Percentiles rank a stretch among this genome's conserved stretches.
phyloP scores from a whole-genome alignment of 23 tunicate species.

The Aplidium turbinatum region DNA sequence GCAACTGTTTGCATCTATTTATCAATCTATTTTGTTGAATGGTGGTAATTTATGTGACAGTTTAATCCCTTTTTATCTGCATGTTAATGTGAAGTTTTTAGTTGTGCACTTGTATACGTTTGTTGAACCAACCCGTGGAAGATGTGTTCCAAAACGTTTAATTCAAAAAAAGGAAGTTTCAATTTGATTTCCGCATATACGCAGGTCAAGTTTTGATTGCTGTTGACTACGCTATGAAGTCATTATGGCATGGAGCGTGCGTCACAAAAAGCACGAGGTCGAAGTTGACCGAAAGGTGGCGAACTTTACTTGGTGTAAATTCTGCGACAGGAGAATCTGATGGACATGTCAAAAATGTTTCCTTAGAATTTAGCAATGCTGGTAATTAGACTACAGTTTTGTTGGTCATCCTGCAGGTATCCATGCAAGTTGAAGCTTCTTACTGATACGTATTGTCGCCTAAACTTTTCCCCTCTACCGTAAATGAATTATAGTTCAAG shows the following conservation, averaged over 20 bases:
- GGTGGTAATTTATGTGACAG: too few species aligned
- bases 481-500: too few species aligned
- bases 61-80: too few species aligned
- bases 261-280: conserved; percentile 51
- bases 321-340: conserved; percentile 56
- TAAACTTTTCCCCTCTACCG: too few species aligned
- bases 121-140: too few species aligned
- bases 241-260: conserved; percentile 82
- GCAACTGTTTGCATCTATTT: neutral
- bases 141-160: too few species aligned
- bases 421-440: too few species aligned
- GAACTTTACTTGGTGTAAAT: conserved; percentile 56
- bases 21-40: too few species aligned
- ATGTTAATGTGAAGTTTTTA: neutral
- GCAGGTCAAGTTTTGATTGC: conserved; percentile 68
- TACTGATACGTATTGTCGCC: too few species aligned
- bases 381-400: conserved; percentile 24
- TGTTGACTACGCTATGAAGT: conserved; percentile 85
- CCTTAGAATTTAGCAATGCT: conserved; percentile 57
- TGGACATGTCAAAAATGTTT: conserved; percentile 27
- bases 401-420: neutral
- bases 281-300: conserved; percentile 73
- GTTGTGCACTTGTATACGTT: too few species aligned
- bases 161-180: too few species aligned
- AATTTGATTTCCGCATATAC: neutral